Conservation (phyloP, 2,797 vertebrate species). For the Acanthiza pusilla region DNA sequence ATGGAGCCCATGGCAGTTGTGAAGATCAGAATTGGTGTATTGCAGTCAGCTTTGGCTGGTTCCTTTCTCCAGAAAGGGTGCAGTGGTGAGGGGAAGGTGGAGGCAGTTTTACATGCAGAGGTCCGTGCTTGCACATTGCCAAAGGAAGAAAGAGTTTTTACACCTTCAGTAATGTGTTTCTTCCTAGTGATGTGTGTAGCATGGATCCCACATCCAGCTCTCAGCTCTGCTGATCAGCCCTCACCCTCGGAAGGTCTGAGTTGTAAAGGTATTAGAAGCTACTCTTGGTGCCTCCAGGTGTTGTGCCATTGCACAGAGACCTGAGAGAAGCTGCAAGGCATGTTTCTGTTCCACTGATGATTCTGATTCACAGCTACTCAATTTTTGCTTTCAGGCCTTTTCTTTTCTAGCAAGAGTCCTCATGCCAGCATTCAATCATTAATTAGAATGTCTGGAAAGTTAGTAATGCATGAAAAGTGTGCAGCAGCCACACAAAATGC, state of each 20-base stretch:
- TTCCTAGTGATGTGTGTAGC: background rate
- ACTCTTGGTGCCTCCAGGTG: background rate
- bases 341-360: background rate
- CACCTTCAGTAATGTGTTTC: background rate
- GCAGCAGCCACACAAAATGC: background rate
- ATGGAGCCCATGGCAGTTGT: background rate
- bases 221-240: background rate
- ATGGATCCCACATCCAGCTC: background rate
- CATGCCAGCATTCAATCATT: background rate
- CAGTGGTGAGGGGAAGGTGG: background rate
- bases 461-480: background rate
- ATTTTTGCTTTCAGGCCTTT: background rate
- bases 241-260: background rate
- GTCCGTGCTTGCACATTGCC: background rate
- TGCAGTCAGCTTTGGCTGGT: background rate
- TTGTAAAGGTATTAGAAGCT: background rate
- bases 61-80: background rate
- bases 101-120: background rate
- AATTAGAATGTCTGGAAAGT: background rate
- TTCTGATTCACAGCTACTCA: background rate
- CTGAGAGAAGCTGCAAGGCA: rapidly evolving
- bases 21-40: background rate
- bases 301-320: background rate
- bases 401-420: background rate
- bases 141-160: background rate